These are phyloP conservation scores for Scomber japonicus DNA, from an alignment of 2,113 vertebrate species.

Conservation along the genomic window DNA sequence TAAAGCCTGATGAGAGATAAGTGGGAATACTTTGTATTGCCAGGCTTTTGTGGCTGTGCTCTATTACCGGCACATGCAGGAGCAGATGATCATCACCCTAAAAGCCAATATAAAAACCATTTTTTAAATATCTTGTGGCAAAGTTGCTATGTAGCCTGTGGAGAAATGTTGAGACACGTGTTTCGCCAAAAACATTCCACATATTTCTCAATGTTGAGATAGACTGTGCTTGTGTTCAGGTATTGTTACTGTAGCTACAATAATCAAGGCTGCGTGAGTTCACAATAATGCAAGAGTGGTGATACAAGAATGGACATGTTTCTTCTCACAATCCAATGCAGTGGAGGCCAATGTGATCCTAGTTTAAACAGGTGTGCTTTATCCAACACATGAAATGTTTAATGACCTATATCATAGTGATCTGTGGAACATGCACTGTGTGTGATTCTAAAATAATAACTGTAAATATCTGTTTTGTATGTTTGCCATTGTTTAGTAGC, in stretches of 20 bases:
- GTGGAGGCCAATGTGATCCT: neutral
- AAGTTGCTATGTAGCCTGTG: neutral
- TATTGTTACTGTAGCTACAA: constrained; percentile 33
- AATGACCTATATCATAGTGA: neutral
- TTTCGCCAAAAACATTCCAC: neutral
- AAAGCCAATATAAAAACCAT: neutral
- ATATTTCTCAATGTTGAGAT: neutral
- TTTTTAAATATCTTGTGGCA: neutral
- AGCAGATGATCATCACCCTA: neutral
- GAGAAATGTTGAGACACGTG: neutral
- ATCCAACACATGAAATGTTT: neutral
- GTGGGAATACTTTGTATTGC: constrained; percentile 33
- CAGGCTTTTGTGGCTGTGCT: constrained; percentile 33
- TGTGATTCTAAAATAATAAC: constrained; percentile 16
- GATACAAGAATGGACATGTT: constrained; percentile 41
- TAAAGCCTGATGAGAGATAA: constrained; percentile 44
- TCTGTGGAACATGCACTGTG: neutral
- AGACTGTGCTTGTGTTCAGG: constrained; percentile 9
- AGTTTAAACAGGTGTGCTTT: neutral
- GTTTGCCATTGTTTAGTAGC: neutral
- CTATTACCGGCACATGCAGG: neutral
- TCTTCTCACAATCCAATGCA: neutral
- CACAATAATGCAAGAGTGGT: neutral
- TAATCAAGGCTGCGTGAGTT: neutral
- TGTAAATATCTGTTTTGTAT: too few species aligned